Evolutionary conservation across 2,113 vertebrate species (phyloP).

Genomic region (Columba livia): DNA sequence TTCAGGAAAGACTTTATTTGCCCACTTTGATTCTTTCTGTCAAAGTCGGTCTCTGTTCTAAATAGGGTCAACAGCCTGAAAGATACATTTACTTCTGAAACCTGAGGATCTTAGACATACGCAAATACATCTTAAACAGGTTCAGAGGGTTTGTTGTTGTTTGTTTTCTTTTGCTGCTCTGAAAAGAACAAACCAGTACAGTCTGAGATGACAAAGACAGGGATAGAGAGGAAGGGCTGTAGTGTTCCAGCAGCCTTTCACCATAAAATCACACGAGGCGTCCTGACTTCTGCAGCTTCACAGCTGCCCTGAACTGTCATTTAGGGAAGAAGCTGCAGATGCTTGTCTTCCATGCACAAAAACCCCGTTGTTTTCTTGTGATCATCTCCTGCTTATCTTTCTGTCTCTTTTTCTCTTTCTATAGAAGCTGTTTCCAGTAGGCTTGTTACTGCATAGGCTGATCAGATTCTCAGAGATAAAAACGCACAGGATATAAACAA

Average conservation of each 20-base stretch:
- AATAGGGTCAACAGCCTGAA: not conserved
- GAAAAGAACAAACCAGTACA: not conserved
- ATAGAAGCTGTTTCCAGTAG: not conserved
- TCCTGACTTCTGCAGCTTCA: not conserved
- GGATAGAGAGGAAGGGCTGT: not conserved
- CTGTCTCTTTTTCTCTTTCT: not conserved
- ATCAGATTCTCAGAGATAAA: not conserved
- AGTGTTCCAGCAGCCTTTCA: not conserved
- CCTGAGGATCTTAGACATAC: not conserved
- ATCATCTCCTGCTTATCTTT: not conserved
- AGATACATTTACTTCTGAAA: not conserved
- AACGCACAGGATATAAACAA: not conserved
- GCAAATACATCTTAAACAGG: not conserved
- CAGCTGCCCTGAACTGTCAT: not conserved
- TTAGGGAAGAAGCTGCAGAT: not conserved
- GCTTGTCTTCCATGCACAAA: not conserved
- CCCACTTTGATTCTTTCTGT: not conserved
- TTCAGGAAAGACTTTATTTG: not conserved
- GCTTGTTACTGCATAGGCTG: not conserved
- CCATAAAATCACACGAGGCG: not conserved
- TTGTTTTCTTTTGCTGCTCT: not conserved
- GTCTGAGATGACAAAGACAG: not conserved
- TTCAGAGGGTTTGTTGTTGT: not conserved
- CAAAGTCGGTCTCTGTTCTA: not conserved
- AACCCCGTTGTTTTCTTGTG: not conserved